Conservation (phyloP, 1,140 invertebrate species). For the Phocides pigmalion region DNA sequence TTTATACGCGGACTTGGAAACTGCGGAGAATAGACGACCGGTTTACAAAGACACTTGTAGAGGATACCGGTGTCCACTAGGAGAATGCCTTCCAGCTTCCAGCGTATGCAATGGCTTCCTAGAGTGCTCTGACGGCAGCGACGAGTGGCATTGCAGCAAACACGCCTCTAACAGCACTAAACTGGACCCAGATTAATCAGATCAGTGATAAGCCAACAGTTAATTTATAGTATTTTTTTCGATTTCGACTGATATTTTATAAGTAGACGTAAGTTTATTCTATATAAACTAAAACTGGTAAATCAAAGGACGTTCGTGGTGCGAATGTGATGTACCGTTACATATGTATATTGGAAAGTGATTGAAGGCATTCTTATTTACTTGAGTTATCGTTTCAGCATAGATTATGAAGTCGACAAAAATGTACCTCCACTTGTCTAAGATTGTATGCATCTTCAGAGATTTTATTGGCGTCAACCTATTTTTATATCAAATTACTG, state of each 20-base stretch:
- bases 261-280: constrained; percentile 59
- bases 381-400: too few species aligned
- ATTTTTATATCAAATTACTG: too few species aligned
- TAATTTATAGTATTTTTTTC: constrained; percentile 50
- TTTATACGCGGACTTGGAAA: constrained; percentile 73
- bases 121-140: constrained; percentile 90
- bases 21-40: constrained; percentile 71
- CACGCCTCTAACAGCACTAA: constrained; percentile 47
- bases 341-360: too few species aligned
- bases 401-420: too few species aligned
- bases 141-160: constrained; percentile 85
- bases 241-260: constrained; percentile 77
- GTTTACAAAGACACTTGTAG: constrained; percentile 80
- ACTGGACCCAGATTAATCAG: constrained; percentile 43
- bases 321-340: too few species aligned
- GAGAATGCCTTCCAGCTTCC: constrained; percentile 89
- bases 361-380: too few species aligned
- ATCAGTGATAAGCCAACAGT: constrained; percentile 62
- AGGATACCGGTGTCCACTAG: constrained; percentile 90
- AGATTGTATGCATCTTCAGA: too few species aligned
- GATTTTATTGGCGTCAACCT: too few species aligned
- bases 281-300: constrained; percentile 3
- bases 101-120: constrained; percentile 90
- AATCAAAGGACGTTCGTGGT: too few species aligned
- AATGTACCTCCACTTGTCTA: too few species aligned